Evolutionary conservation across 2,888 invertebrate species (phyloP), one percentile per base, ranked within the genome.

Genomic region (Diarsia mendica): DNA sequence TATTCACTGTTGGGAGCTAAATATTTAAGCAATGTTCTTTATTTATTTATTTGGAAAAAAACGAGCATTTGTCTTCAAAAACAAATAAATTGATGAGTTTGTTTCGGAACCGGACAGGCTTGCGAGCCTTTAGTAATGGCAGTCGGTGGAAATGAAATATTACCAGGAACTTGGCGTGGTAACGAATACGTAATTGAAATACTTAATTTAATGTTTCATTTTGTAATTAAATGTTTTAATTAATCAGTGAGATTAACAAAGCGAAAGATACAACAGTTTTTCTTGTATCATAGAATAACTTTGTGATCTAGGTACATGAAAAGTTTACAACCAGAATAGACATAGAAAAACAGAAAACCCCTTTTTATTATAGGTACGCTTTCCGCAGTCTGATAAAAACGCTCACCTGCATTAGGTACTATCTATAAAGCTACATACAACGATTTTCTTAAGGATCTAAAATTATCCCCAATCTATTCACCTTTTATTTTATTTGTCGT

Each of bases 11-110:
- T 39, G 23, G 10, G 51, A 67, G n/a, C 61, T 23, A 53, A 53
- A 65, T 46, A 63, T 49, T 55, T 13, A 39, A 65, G 46, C 55
- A 28, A 0, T 69, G 46, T 58, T 80, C 33, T 64, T 55, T 61
- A 39, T 18, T 58, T 67, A 63, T 71, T 71, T 67, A 68, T 73
- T 67, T 60, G 23, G 3, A 49, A 65, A 23, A 46, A 69, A 51
- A 33, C 44, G 53, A 67, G 33, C 18, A 39, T 64, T 77, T 58
- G 28, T 23, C 58, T 55, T 61, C 3, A 69, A 76, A 71, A 51
- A 69, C 46, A 58, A 80, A 67, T 67, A 3, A 77, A 81, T 81
- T 82, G 67, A 70, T 70, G 63, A 69, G 46, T 64, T 70, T 11
- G 44, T 70, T 82, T 82, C 60, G 20, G 33, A 46, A 67, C 20